Conservation (phyloP, 2,888 invertebrate species). For the Epiblema foenella region DNA sequence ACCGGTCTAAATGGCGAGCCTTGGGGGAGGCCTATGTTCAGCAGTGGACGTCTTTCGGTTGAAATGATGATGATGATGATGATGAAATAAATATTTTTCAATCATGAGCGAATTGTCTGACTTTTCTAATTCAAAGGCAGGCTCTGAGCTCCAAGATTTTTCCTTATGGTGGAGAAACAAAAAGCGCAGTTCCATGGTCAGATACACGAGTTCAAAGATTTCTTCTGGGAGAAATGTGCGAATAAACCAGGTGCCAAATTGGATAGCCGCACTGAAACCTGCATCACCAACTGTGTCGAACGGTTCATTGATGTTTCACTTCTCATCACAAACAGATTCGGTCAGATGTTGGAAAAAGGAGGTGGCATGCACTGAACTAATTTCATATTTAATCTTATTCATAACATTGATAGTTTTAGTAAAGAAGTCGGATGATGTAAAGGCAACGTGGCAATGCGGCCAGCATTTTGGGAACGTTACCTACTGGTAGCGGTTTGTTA, state of each 20-base stretch:
- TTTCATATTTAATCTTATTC: constrained; percentile 27
- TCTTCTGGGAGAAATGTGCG: constrained; percentile 98
- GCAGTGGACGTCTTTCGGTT: no score
- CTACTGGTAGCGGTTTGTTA: no score
- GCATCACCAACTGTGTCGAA: constrained; percentile 96
- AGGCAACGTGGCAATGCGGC: no score
- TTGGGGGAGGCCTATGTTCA: no score
- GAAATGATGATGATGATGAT: no score
- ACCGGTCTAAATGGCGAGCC: no score
- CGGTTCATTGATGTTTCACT: constrained; percentile 97
- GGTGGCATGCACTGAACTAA: constrained; percentile 81
- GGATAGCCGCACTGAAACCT: constrained; percentile 95
- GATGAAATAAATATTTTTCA: background rate
- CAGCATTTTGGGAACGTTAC: no score
- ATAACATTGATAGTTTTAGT: constrained; percentile 30
- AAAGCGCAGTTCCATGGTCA: constrained; percentile 95
- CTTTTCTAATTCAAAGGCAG: constrained; percentile 71
- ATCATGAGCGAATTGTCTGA: constrained; percentile 74
- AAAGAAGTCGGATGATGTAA: constrained; percentile 31
- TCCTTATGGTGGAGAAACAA: constrained; percentile 93
- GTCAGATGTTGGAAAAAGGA: constrained; percentile 92
- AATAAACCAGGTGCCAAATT: constrained; percentile 95
- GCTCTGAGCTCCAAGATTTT: constrained; percentile 92
- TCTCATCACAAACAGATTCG: constrained; percentile 94
- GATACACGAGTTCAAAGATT: constrained; percentile 96